Base-by-base conservation (phyloP, 1,140 invertebrate genomes). In the Drosophila seguyi region DNA sequence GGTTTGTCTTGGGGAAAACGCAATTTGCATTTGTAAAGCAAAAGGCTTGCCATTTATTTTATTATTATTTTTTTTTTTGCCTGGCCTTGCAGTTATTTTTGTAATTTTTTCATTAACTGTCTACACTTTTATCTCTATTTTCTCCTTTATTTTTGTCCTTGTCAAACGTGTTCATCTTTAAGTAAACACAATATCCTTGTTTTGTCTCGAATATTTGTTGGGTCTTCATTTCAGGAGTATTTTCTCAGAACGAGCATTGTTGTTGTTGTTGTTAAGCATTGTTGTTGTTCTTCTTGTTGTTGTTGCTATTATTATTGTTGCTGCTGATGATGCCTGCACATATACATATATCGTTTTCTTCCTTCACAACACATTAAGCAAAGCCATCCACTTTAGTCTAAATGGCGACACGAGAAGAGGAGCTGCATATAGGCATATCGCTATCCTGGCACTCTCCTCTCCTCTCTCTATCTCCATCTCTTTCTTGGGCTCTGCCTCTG, bases 141-240 rank as follows among this genome's bases (percentile, higher is more conserved):
- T n/a, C n/a, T 13, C 1, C 39, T 29, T 39, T 13, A 6, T n/a
- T 20, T 29, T 20, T 31, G n/a, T n/a, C 16, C 25, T 38, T 38
- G 11, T 7, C 14, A 0, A 10, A 41, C 38, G 38, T 16, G 60
- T 36, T 53, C 18, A 36, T 69, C 62, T 66, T 69, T 69, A 68
- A 55, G 66, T 55, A 67, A 53, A 69, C 62, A 69, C 66, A 67
- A 69, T 67, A 45, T 69, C 62, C 66, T 67, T 67, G 66, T 61
- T 67, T 63, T 31, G 47, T 29, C 36, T 31, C 16, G 45, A 63
- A 31, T 50, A 50, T 48, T 34, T 50, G 36, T 20, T 16, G 44
- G 27, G 48, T 67, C 57, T 69, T 47, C 29, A 44, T 69, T 66
- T 42, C 66, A 53, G 66, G 61, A 67, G 67, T 67, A 69, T 20